Base-by-base conservation (phyloP, 2,113 vertebrate species). In the Channa argus region DNA sequence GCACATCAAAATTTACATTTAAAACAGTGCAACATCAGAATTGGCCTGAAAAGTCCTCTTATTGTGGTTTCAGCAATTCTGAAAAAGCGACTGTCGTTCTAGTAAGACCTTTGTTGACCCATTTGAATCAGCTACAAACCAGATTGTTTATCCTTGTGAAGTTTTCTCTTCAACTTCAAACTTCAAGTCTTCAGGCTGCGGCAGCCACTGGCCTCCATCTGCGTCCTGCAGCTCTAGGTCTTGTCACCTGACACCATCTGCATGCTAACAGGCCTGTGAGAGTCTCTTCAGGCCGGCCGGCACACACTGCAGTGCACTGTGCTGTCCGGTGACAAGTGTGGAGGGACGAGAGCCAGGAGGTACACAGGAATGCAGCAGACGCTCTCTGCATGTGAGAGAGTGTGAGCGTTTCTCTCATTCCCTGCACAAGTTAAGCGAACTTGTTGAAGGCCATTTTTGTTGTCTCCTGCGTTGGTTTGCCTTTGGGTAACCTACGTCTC, bases 271-370 rank as follows among this genome's bases (percentile, higher is more conserved):
- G 90, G 86, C 85, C 84, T 72, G 54, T 87, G 87, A 93, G 91
- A 93, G 92, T 54, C 91, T 92, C 92, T 90, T 91, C 72, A 89
- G 82, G 84, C 85, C 53, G 75, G 63, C 59, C 53, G 60, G 83
- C 83, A 63, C 84, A 72, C 83, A 79, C 53, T 59, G 77, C 78
- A 80, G 77, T 81, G 81, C 80, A 82, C 82, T 74, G 89, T 14
- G 59, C 88, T 73, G 86, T 77, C 85, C 76, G 59, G 79, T 89
- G 93, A 92, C 92, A 93, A 93, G 93, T 92, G 93, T 89, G 79
- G 89, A 87, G 89, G 90, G 89, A 94, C 82, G 53, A 83, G 91
- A 92, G 89, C 90, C 93, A 93, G 93, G 71, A 90, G 91, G 86
- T 87, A 71, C 66, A 59, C 51, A 86, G 88, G 88, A 92, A 93